Percentiles rank a stretch among this genome's conserved stretches.
Conservation (phyloP, 2,113 vertebrate species). For the Hylia prasina region DNA sequence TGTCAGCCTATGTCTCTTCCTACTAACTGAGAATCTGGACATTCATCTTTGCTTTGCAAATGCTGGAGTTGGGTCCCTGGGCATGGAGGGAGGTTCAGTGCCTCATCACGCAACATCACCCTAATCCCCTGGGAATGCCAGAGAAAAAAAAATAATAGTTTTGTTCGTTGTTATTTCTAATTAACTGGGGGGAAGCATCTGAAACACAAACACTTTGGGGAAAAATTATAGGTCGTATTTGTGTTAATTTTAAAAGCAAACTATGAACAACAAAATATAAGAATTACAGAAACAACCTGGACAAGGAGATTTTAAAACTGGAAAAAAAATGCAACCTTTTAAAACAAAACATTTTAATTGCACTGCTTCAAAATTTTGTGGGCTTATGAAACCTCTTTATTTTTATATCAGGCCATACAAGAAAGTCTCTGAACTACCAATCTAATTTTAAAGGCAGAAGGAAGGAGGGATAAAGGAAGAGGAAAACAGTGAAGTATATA, state of each 20-base stretch:
- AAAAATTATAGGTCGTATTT: not conserved
- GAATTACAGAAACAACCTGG: not conserved
- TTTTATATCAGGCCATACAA: not conserved
- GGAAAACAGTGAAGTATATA: not conserved
- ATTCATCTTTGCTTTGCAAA: not conserved
- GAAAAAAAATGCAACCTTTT: not conserved
- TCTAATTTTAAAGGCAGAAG: not conserved
- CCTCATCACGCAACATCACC: not conserved
- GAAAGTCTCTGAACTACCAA: not conserved
- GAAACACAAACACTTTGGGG: not conserved
- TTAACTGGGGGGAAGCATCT: not conserved
- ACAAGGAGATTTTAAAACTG: not conserved
- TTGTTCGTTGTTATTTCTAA: not conserved
- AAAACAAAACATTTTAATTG: not conserved
- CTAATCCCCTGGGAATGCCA: not conserved
- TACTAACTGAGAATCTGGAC: fast-evolving
- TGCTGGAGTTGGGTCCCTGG: not conserved
- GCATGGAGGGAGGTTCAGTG: not conserved
- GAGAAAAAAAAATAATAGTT: not conserved
- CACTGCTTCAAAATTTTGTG: not conserved
- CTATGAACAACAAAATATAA: not conserved
- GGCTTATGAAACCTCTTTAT: not conserved
- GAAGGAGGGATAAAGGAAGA: not conserved
- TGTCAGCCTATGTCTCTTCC: fast-evolving
- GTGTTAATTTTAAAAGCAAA: not conserved